A percentile compares a stretch with the other conserved stretches of the same genome.
phyloP scores from a whole-genome alignment of 2,113 vertebrate genomes.

The Coptodon rendalli region DNA sequence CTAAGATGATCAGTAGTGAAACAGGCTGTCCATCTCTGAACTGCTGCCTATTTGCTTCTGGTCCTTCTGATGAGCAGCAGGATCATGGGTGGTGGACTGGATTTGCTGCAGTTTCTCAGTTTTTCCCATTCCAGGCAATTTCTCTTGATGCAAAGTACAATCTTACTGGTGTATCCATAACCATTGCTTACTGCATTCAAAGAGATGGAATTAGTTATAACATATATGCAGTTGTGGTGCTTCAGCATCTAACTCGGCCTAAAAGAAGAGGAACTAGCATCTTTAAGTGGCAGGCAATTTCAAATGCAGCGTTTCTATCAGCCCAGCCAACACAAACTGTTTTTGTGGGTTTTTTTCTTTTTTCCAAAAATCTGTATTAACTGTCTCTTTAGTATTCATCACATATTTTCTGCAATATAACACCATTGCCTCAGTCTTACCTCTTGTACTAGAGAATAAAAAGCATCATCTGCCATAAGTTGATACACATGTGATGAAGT shows the following conservation, averaged over 20 bases:
- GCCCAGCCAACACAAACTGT: too few relatives aligned
- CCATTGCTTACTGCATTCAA: background rate
- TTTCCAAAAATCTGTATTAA: background rate
- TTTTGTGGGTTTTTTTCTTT: too few relatives aligned
- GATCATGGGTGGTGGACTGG: background rate
- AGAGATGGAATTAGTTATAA: background rate
- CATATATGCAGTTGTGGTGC: accelerated
- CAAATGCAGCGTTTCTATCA: too few relatives aligned
- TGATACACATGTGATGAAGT: background rate
- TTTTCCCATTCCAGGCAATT: accelerated
- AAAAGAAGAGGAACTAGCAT: background rate
- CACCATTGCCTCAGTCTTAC: background rate
- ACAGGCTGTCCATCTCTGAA: accelerated
- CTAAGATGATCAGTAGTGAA: accelerated
- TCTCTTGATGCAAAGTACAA: background rate
- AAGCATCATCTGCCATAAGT: background rate
- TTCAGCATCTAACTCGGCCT: too few relatives aligned
- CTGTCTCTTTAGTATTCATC: background rate
- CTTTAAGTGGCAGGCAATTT: too few relatives aligned
- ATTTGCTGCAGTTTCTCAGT: background rate
- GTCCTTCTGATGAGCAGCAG: background rate
- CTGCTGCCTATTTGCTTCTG: accelerated
- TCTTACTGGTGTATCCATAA: background rate
- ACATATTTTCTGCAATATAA: background rate
- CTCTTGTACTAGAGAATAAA: background rate